Conservation (phyloP, 1,140 invertebrate species). For the Lasioglossum albipes region DNA sequence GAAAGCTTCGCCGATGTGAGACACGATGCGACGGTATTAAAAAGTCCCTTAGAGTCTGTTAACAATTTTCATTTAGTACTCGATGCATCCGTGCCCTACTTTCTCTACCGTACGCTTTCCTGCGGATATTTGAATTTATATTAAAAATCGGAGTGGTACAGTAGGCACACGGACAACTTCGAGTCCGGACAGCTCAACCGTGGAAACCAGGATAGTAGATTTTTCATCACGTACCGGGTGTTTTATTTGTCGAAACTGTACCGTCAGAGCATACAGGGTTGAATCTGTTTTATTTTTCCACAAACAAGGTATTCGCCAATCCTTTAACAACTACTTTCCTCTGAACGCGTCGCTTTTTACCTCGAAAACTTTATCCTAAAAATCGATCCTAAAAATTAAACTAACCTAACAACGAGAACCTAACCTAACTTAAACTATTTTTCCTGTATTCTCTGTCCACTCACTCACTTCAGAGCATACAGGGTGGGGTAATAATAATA, state of each 20-base stretch:
- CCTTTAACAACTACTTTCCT: no score
- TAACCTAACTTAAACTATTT: no score
- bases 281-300: neutral
- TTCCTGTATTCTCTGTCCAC: no score
- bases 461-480: no score
- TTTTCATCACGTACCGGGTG: neutral
- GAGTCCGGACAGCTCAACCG: neutral
- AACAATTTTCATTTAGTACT: constrained; percentile 59
- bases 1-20: constrained; percentile 30
- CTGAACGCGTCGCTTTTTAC: no score
- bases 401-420: no score
- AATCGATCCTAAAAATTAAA: no score
- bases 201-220: neutral
- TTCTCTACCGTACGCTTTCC: constrained; percentile 24
- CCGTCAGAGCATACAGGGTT: neutral
- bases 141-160: constrained; percentile 32
- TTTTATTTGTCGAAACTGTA: neutral
- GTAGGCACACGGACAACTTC: neutral
- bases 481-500: no score
- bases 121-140: constrained; percentile 55
- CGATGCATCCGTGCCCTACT: constrained; percentile 41
- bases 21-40: constrained; percentile 47
- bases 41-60: constrained; percentile 46
- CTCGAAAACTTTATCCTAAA: no score
- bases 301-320: no score